Evolutionary conservation across 2,797 vertebrate species (phyloP), one percentile per base, ranked within the genome.

Genomic region (Hipposideros larvatus): DNA sequence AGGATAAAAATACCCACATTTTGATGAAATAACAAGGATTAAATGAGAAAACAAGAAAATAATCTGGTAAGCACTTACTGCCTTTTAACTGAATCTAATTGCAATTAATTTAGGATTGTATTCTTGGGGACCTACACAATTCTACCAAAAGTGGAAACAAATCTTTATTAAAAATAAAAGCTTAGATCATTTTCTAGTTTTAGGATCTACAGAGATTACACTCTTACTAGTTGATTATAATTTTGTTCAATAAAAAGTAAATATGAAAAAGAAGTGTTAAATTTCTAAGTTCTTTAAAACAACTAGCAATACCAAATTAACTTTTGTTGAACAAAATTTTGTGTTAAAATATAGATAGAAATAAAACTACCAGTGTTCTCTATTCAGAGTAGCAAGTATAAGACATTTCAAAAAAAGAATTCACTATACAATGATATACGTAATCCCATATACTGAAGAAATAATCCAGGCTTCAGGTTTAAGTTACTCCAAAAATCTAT

Each of bases 121-220:
- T 80, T 15, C 11, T 95, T 93, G 94, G 15, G 24, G 16, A 63
- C 8, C 73, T 71, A 91, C 1, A 83, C 2, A 79, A 14, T 74
- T 93, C 31, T 90, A 93, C 26, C 21, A 90, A 31, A 3, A 85
- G 22, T 46, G 8, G 90, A 24, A 57, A 43, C 13, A 77, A 84
- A 70, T 90, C 4, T 75, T 87, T 89, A 74, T 43, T n/a, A 89
- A 85, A 84, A 82, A 85, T 74, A 88, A 86, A 89, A 88, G 9
- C 4, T 8, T 21, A 85, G 34, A 43, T 53, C 5, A 41, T 21
- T 73, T 73, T 91, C 24, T 73, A 70, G 31, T 87, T 92, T 87
- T 90, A 65, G 7, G 16, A 63, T 48, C 7, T 77, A 83, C 0
- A 55, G 11, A 57, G 11, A 74, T 71, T 94, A 66, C 80, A 51